phyloP scores from a whole-genome alignment of 2,797 vertebrate genomes.

The Esox lucius region DNA sequence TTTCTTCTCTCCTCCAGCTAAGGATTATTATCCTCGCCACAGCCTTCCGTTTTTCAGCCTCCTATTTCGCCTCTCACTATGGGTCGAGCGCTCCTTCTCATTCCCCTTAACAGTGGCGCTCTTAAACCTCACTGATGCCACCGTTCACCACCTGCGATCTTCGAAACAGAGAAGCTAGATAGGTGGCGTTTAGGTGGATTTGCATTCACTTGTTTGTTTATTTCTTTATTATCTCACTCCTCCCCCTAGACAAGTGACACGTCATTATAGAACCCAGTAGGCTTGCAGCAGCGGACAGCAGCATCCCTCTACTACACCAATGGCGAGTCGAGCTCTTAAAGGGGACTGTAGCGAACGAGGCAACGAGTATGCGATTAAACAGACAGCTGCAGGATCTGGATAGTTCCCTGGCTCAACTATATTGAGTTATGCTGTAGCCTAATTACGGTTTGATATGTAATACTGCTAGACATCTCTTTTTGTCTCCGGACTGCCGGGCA shows the following conservation, averaged over 20 bases:
- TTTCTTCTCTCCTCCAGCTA: slow-evolving; percentile 61
- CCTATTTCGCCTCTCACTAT: slow-evolving; percentile 6
- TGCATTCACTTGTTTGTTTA: slow-evolving; percentile 49
- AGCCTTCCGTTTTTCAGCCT: slow-evolving; percentile 17
- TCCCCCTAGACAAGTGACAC: slow-evolving; percentile 80
- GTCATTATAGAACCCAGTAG: slow-evolving; percentile 56
- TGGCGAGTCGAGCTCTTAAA: slow-evolving; percentile 61
- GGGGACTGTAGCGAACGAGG: slow-evolving; percentile 8
- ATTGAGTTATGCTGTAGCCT: neutral
- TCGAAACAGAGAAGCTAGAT: slow-evolving; percentile 42
- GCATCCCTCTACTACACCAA: slow-evolving; percentile 25
- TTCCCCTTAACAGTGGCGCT: slow-evolving; percentile 41
- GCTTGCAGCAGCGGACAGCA: slow-evolving; percentile 43
- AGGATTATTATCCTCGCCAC: slow-evolving; percentile 66
- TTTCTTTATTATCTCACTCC: slow-evolving; percentile 63
- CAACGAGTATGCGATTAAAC: slow-evolving; percentile 17
- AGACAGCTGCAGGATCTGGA: neutral
- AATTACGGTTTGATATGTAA: neutral
- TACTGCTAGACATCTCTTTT: no score
- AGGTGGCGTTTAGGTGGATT: slow-evolving; percentile 38
- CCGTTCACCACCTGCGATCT: slow-evolving; percentile 39
- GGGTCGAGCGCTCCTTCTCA: slow-evolving; percentile 27
- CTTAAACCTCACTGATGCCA: slow-evolving; percentile 35
- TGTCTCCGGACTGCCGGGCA: no score
- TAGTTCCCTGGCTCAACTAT: neutral